These are phyloP conservation scores for Lissonota sp. DNA, from an alignment of 2,888 invertebrate genomes.

Conservation along the genomic window DNA sequence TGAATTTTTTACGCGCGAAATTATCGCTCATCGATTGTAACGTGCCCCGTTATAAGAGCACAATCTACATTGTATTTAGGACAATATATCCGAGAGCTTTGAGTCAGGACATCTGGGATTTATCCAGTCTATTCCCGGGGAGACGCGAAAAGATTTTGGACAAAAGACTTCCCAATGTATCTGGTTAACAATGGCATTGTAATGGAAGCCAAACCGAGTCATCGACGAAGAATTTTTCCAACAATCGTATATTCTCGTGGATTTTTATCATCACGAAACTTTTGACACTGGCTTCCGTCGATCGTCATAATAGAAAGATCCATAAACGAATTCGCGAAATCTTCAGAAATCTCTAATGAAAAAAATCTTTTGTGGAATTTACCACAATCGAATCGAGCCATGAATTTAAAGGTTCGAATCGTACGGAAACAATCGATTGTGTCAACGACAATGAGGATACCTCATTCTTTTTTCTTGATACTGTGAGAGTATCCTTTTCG, in stretches of 20 bases:
- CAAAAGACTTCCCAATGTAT: neutral
- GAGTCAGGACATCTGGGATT: constrained; percentile 2
- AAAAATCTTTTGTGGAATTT: neutral
- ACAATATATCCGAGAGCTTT: neutral
- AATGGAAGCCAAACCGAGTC: constrained; percentile 6
- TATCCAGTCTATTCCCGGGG: neutral
- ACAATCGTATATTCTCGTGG: neutral
- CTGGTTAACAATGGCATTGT: constrained; percentile 29
- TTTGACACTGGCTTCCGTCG: too few relatives aligned
- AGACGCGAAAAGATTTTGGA: constrained; percentile 6
- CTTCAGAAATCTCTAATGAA: neutral
- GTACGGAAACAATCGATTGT: too few relatives aligned
- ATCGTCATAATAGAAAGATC: neutral
- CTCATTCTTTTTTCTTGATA: too few relatives aligned
- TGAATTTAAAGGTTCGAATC: too few relatives aligned
- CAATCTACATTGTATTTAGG: neutral
- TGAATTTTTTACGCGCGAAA: constrained; percentile 24
- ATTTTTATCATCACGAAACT: constrained; percentile 2
- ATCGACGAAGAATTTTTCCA: constrained; percentile 14
- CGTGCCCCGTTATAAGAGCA: neutral
- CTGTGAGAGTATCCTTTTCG: too few relatives aligned
- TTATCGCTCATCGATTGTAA: constrained; percentile 14
- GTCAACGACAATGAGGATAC: too few relatives aligned
- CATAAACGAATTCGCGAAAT: too few relatives aligned
- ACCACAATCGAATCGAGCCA: too few relatives aligned